phyloP scores from a whole-genome alignment of 2,797 vertebrate species.

The Tokudaia muenninki region DNA sequence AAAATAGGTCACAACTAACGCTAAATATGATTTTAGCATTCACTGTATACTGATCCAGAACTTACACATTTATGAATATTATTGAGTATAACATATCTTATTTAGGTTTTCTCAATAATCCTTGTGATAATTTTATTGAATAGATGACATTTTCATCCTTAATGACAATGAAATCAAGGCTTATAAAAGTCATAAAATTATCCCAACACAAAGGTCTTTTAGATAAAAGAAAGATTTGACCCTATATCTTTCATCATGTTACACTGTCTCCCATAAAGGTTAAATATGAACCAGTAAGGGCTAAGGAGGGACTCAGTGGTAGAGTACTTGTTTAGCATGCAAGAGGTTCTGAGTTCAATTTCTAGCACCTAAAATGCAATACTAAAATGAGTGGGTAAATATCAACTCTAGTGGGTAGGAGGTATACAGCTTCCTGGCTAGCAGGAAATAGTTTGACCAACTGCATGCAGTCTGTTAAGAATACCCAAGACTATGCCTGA shows the following conservation, averaged over 20 bases:
- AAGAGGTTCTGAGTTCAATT: not conserved
- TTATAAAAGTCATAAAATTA: not conserved
- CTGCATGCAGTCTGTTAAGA: not conserved
- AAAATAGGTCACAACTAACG: not conserved
- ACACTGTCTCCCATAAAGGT: not conserved
- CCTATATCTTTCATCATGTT: not conserved
- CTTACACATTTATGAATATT: not conserved
- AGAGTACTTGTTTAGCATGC: not conserved
- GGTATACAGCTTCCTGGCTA: not conserved
- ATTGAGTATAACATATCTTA: not conserved
- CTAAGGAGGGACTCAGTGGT: not conserved
- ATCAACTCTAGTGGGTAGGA: not conserved
- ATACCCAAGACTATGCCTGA: not conserved
- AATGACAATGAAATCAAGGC: not conserved
- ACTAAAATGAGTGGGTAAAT: not conserved
- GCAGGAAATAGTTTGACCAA: not conserved
- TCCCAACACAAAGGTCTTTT: not conserved
- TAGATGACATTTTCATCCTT: not conserved
- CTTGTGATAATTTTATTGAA: not conserved
- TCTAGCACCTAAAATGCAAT: not conserved
- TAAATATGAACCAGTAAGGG: not conserved
- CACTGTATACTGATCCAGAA: not conserved
- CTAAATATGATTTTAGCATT: not conserved
- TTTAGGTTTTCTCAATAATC: constrained; percentile 27
- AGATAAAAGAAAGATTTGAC: not conserved